Conservation (phyloP, 1,140 invertebrate genomes). For the Muscidifurax raptorellus region DNA sequence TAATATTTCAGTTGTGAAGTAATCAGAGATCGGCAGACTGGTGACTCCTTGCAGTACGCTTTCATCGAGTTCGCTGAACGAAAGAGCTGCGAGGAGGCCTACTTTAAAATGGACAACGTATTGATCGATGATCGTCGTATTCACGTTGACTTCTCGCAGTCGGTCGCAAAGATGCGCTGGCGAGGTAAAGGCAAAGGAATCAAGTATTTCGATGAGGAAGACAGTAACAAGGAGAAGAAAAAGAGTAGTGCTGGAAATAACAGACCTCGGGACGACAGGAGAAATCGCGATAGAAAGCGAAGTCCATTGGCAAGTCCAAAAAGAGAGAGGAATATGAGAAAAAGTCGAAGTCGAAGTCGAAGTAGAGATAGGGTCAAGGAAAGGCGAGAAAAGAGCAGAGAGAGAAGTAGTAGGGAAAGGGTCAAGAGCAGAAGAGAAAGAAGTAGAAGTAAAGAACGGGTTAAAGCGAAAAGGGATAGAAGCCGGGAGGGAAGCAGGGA, state of each 20-base stretch:
- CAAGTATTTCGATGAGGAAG: constrained; percentile 62
- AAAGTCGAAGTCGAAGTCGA: constrained; percentile 31
- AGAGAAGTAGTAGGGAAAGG: constrained; percentile 40
- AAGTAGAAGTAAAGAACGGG: constrained; percentile 31
- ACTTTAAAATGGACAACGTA: constrained; percentile 99
- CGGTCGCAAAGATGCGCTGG: constrained; percentile 95
- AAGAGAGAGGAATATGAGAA: constrained; percentile 24
- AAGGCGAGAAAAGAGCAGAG: constrained; percentile 56
- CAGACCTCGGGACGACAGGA: constrained; percentile 8
- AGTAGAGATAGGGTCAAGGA: constrained; percentile 28
- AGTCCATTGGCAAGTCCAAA: constrained; percentile 13
- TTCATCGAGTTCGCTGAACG: constrained; percentile 99
- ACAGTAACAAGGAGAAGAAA: constrained; percentile 50
- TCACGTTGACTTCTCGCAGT: constrained; percentile 99
- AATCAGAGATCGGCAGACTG: constrained; percentile 94
- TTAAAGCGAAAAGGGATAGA: constrained; percentile 47
- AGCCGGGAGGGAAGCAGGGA: constrained; percentile 55
- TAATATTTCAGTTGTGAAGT: constrained; percentile 89
- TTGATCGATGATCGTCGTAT: constrained; percentile 98
- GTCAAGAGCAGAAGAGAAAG: constrained; percentile 56
- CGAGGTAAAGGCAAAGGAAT: constrained; percentile 86
- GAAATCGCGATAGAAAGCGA: constrained; percentile 14
- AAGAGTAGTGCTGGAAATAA: constrained; percentile 24
- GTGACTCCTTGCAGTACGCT: constrained; percentile 98
- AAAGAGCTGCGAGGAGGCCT: constrained; percentile 97